A percentile compares a stretch with the other conserved stretches of the same genome.
These are phyloP conservation scores for Rhodinocichla rosea DNA, from an alignment of 2,113 vertebrate species.

Conservation along the genomic window DNA sequence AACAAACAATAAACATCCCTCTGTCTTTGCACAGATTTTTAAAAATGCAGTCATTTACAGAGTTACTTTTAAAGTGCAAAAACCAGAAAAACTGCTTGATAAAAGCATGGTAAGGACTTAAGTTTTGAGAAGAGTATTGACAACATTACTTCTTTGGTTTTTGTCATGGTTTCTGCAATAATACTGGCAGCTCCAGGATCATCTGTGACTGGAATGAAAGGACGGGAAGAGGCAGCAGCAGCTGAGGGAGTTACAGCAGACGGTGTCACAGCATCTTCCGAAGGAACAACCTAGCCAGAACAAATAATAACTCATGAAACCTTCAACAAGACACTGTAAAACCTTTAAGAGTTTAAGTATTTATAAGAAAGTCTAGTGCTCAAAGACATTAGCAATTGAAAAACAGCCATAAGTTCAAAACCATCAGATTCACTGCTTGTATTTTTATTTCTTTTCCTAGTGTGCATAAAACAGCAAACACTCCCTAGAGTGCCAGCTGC, in stretches of 20 bases:
- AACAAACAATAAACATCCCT: neutral
- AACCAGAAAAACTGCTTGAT: neutral
- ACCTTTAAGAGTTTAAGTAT: neutral
- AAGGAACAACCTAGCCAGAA: conserved; percentile 78
- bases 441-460: neutral
- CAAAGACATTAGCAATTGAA: neutral
- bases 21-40: neutral
- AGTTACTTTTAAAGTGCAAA: neutral
- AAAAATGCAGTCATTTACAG: neutral
- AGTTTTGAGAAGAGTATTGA: neutral
- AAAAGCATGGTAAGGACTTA: neutral
- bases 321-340: neutral
- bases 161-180: conserved; percentile 98
- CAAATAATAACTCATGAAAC: neutral
- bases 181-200: conserved; percentile 98
- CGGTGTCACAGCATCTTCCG: conserved; percentile 90
- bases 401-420: neutral
- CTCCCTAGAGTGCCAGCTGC: neutral
- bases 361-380: neutral
- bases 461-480: neutral
- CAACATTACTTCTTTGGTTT: conserved; percentile 88
- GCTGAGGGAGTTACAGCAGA: conserved; percentile 93
- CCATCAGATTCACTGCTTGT: neutral
- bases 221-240: conserved; percentile 87
- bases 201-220: conserved; percentile 97